Percentiles rank a stretch among this genome's conserved stretches.
These are phyloP conservation scores for Hypercompe scribonia DNA, from an alignment of 2,888 invertebrate species.

Conservation along the genomic window DNA sequence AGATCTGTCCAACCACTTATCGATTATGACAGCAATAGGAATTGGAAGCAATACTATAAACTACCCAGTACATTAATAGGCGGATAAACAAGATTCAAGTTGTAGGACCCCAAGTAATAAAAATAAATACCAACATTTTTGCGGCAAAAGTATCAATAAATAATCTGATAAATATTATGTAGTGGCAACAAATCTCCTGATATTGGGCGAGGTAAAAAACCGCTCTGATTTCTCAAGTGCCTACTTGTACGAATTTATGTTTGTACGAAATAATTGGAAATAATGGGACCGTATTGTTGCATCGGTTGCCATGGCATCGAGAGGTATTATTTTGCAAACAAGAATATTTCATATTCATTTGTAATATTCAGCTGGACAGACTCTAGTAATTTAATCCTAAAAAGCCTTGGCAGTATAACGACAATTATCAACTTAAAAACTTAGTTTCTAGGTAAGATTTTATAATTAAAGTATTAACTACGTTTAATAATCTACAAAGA, in stretches of 20 bases:
- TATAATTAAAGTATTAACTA: not conserved
- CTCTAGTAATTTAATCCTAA: not conserved
- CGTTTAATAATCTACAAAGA: not conserved
- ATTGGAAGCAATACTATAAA: not conserved
- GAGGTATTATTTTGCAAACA: constrained; percentile 5
- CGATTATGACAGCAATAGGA: not conserved
- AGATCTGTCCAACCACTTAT: not conserved
- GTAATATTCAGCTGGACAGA: not conserved
- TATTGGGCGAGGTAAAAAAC: constrained; percentile 13
- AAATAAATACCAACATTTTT: constrained; percentile 14
- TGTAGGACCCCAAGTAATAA: not conserved
- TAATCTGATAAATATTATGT: constrained; percentile 14
- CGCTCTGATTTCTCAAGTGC: constrained; percentile 27
- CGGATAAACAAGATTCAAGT: constrained; percentile 10
- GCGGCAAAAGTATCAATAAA: constrained; percentile 15
- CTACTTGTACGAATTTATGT: constrained; percentile 23
- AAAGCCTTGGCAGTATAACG: not conserved
- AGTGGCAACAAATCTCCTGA: constrained; percentile 16
- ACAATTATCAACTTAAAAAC: not conserved
- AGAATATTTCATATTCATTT: constrained; percentile 5
- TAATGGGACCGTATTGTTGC: constrained; percentile 12
- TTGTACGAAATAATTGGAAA: constrained; percentile 7
- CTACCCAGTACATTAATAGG: not conserved
- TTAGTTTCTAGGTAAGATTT: not conserved
- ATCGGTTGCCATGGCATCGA: constrained; percentile 19